Conservation (phyloP, 2,797 vertebrate species). For the Poeciliopsis presidionis region DNA sequence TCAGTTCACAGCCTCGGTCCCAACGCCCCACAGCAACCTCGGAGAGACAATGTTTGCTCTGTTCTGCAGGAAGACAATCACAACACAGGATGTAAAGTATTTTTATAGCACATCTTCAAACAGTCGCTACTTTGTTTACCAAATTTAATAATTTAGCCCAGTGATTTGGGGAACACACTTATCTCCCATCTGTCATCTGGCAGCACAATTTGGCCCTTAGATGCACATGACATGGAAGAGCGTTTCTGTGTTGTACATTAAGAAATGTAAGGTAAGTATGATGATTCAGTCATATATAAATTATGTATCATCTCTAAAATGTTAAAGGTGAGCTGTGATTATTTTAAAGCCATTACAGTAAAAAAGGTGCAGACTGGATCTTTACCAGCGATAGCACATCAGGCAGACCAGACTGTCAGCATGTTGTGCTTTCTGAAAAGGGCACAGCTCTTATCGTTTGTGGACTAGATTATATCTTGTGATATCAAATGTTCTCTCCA, state of each 20-base stretch:
- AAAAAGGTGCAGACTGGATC: neutral
- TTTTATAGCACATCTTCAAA: constrained; percentile 39
- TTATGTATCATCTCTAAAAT: neutral
- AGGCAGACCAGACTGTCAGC: constrained; percentile 1
- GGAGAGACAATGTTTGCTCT: constrained; percentile 51
- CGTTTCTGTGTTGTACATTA: constrained; percentile 9
- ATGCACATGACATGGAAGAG: constrained; percentile 19
- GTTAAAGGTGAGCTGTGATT: neutral
- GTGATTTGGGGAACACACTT: constrained; percentile 41
- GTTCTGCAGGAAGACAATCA: constrained; percentile 43
- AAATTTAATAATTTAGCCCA: constrained; percentile 57
- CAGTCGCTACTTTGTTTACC: constrained; percentile 57
- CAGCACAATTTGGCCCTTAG: constrained; percentile 42
- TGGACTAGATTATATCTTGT: constrained; percentile 10
- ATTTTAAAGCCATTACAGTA: neutral
- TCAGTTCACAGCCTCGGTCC: constrained; percentile 37
- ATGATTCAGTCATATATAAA: neutral
- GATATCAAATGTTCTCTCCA: constrained; percentile 19
- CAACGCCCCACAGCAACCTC: constrained; percentile 28
- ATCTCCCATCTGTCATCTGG: constrained; percentile 57
- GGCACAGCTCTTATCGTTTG: constrained; percentile 4
- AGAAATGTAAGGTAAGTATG: neutral
- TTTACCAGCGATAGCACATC: neutral
- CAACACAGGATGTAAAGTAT: constrained; percentile 43
- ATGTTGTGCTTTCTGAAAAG: constrained; percentile 10